Base-by-base conservation (phyloP, 64 coral and sea anemone genomes). In the Dendrophyllia cribrosa region DNA sequence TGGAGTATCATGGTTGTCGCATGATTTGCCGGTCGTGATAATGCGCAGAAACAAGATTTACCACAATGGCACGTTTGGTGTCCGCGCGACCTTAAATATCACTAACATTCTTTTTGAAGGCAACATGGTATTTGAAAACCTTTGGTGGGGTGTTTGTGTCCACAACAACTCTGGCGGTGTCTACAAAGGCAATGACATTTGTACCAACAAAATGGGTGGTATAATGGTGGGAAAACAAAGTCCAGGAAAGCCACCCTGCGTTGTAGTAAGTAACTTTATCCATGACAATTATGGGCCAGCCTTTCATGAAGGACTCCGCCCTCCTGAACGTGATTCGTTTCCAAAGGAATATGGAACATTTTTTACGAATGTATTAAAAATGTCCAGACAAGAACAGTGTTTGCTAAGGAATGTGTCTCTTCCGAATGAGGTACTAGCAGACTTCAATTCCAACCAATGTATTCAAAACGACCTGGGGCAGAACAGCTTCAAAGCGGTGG, bases 121-220 rank as follows among this genome's bases (percentile, higher is more conserved):
- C 16, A 82, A 82, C 78, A 47, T 11, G 58, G 43, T 82, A 7
- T 82, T 82, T 60, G 78, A 82, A n/a, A 82, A 82, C 16, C 59
- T 45, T 17, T 82, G 59, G 58, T 82, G 78, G 58, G 78, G 78
- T 20, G 15, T 82, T 63, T 82, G 24, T 47, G 59, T 82, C 3
- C 78, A 82, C 59, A 65, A 19, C 78, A 48, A 82, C 8, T 82
- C 78, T 44, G 78, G 78, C 17, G 78, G 78, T 64, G 24, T 48
- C 0, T 82, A 82, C 20, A 82, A 43, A 10, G 11, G 7, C 26
- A 82, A 82, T 7, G 59, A 82, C 58, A 82, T 82, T 63, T 82
- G 78, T 44, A 82, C 63, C 26, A 82, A 82, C 78, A 82, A 82
- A 46, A 82, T 82, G 78, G 78, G 78, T 43, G 78, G 78, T 19